Evolutionary conservation across 2,113 vertebrate species (phyloP), one percentile per base, ranked within the genome.

Genomic region (Picathartes gymnocephalus): DNA sequence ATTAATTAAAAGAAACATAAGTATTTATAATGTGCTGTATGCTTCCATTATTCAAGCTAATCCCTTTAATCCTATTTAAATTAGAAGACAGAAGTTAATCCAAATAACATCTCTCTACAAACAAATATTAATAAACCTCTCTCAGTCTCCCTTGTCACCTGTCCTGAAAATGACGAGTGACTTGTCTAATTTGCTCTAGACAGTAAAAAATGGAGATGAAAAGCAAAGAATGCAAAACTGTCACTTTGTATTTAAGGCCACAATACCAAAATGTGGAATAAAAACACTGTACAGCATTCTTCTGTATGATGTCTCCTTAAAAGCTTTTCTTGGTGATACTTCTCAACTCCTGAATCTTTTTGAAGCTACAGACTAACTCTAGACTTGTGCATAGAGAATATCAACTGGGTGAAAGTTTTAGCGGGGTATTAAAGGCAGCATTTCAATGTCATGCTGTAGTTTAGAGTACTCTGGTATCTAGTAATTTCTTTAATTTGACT

Each of bases 41-140:
- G 70, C 61, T 90, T 95, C 95, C 94, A 97, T 98, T 98, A 95
- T 97, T 96, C 94, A 92, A 90, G 95, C 33, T 98, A 98, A 98
- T 98, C 97, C 98, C 84, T 97, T 97, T 98, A 98, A 98, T 98
- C 97, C 97, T 94, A 54, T 97, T 97, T 97, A 96, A 98, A 97
- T 93, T 91, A 88, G 44, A 95, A 97, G 88, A 88, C 66, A 90
- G 96, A 97, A 97, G 92, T 96, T 98, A 98, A 98, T 97, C 95
- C 94, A 76, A 96, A 93, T 91, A 96, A 96, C 50, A 96, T 97
- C 94, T 97, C 96, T 96, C 92, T 91, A 85, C 89, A 98, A 97
- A 97, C 93, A 98, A 97, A 96, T 96, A 97, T 97, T 97, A 96
- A 97, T 96, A 97, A 96, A 94, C 78, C 82, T 92, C 64, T 95